Conservation (phyloP, 1,140 invertebrate genomes). For the Heterodera carotae region DNA sequence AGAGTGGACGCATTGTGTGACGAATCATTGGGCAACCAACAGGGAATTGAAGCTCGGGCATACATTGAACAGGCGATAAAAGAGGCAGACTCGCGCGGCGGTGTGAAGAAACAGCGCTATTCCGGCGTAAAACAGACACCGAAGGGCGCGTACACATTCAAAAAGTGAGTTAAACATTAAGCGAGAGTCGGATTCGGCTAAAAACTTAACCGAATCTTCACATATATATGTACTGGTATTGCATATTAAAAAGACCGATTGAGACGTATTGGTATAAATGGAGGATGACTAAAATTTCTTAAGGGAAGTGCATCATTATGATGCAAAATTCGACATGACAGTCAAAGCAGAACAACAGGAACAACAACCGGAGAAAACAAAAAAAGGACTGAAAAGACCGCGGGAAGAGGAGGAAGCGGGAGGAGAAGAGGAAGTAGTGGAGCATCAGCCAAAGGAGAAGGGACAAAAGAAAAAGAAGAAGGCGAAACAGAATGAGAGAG, state of each 20-base stretch:
- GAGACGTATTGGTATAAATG: too few species aligned
- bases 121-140: conserved; percentile 42
- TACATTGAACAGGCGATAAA: conserved; percentile 56
- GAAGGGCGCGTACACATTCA: conserved; percentile 55
- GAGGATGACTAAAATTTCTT: conserved; percentile 27
- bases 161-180: conserved; percentile 55
- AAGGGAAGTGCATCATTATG: conserved; percentile 58
- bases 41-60: conserved; percentile 60
- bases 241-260: too few species aligned
- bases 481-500: background rate
- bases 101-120: conserved; percentile 25
- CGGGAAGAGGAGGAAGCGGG: conserved; percentile 5
- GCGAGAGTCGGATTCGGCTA: too few species aligned
- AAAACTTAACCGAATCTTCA: too few species aligned
- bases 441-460: background rate
- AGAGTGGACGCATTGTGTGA: conserved; percentile 94
- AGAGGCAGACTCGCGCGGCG: conserved; percentile 54
- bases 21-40: conserved; percentile 46
- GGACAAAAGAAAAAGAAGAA: conserved; percentile 6
- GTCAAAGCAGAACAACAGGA: conserved; percentile 35
- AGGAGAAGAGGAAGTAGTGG: background rate
- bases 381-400: conserved; percentile 39
- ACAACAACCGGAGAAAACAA: conserved; percentile 29
- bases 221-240: too few species aligned
- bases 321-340: conserved; percentile 46